A percentile compares a stretch with the other conserved stretches of the same genome.
phyloP scores from a whole-genome alignment of 35 echinoderm and acorn worm species.

The Anneissia japonica region DNA sequence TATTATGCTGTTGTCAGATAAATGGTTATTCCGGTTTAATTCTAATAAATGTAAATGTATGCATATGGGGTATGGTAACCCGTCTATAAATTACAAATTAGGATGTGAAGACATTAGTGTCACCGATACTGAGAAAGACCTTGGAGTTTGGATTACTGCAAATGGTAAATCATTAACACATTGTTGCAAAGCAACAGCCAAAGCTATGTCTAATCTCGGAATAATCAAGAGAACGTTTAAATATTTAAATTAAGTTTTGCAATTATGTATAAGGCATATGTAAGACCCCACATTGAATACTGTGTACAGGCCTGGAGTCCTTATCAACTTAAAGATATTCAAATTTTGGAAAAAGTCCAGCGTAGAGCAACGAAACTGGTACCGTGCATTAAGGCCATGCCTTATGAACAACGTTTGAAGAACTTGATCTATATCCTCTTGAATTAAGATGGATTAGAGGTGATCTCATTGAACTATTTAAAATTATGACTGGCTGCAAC shows the following conservation, averaged over 20 bases:
- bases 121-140: not conserved
- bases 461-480: too few species aligned
- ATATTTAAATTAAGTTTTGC: constrained; percentile 16
- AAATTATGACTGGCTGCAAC: too few species aligned
- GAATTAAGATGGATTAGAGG: too few species aligned
- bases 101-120: not conserved
- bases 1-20: constrained; percentile 19
- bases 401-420: too few species aligned
- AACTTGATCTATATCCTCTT: too few species aligned
- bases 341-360: too few species aligned
- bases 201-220: constrained; percentile 8
- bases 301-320: constrained; percentile 7
- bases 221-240: constrained; percentile 31
- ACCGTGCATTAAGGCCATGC: too few species aligned
- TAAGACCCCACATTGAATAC: constrained; percentile 47
- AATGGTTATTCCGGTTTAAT: constrained; percentile 31
- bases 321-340: too few species aligned
- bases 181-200: constrained; percentile 4
- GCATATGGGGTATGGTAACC: constrained; percentile 16
- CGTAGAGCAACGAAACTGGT: too few species aligned
- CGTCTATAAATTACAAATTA: not conserved
- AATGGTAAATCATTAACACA: not conserved
- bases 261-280: constrained; percentile 42
- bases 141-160: too few species aligned
- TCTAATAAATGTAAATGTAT: constrained; percentile 46